A percentile compares a stretch with the other conserved stretches of the same genome.
These are phyloP conservation scores for Trachelipus rathkii DNA, from an alignment of 1,140 invertebrate species.

Conservation along the genomic window DNA sequence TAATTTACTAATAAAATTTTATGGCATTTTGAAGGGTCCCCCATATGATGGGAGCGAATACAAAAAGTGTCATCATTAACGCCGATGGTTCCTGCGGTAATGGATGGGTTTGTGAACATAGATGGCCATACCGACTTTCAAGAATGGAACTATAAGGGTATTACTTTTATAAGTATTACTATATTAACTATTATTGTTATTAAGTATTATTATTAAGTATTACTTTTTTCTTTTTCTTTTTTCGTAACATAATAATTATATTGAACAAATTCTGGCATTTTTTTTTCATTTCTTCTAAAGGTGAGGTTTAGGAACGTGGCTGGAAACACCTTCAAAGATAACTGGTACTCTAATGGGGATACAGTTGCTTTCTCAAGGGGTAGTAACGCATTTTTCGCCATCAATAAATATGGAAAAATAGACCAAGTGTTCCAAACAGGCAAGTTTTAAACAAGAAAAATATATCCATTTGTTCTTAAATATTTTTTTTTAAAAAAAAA, in stretches of 20 bases:
- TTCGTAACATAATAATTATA: no score
- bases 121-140: constrained; percentile 57
- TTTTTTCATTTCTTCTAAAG: constrained; percentile 10
- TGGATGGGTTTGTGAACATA: constrained; percentile 60
- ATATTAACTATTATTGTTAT: no score
- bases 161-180: not conserved
- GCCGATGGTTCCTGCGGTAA: constrained; percentile 51
- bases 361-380: constrained; percentile 73
- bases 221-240: not conserved
- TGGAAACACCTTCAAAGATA: constrained; percentile 57
- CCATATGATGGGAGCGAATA: constrained; percentile 55
- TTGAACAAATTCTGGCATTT: no score
- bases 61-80: constrained; percentile 49
- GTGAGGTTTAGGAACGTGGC: constrained; percentile 55
- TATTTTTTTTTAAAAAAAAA: no score
- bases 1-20: not conserved
- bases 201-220: not conserved
- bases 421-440: not conserved
- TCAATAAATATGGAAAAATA: constrained; percentile 59
- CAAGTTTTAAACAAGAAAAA: not conserved
- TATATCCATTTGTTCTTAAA: no score
- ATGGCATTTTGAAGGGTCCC: constrained; percentile 28
- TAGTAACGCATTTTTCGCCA: constrained; percentile 65
- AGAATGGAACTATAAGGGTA: constrained; percentile 50
- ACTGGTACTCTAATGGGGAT: constrained; percentile 68